These are phyloP conservation scores for Brassicogethes aeneus DNA, from an alignment of 2,888 invertebrate genomes.

Conservation along the genomic window DNA sequence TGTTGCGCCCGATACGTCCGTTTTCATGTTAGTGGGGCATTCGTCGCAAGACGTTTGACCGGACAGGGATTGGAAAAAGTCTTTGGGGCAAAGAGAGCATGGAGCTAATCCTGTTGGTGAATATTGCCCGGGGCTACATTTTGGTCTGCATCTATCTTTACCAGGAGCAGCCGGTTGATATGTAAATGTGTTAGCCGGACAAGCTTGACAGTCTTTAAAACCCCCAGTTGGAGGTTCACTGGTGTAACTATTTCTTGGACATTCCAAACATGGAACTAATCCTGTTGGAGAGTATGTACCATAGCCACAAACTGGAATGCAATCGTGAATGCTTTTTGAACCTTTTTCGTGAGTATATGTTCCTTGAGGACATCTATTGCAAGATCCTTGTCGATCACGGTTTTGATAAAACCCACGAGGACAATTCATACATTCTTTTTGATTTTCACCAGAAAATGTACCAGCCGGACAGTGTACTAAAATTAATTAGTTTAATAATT, in stretches of 20 bases:
- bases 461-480: constrained; percentile 95
- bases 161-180: constrained; percentile 86
- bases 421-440: constrained; percentile 85
- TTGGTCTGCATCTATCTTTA: constrained; percentile 73
- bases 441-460: constrained; percentile 83
- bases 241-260: constrained; percentile 86
- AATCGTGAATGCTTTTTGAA: constrained; percentile 76
- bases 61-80: constrained; percentile 81
- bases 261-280: constrained; percentile 86
- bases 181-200: constrained; percentile 81
- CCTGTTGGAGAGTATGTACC: constrained; percentile 95
- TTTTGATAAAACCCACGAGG: constrained; percentile 91
- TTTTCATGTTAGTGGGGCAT: constrained; percentile 86
- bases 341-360: constrained; percentile 89
- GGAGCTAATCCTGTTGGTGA: constrained; percentile 90
- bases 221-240: constrained; percentile 82
- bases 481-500: too few relatives aligned
- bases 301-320: constrained; percentile 90
- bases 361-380: constrained; percentile 83
- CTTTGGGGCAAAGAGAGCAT: constrained; percentile 84
- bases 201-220: constrained; percentile 88
- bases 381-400: constrained; percentile 80
- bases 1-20: constrained; percentile 68
- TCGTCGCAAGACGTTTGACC: constrained; percentile 83
- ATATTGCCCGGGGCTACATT: constrained; percentile 84